Conservation (phyloP, 2,113 vertebrate species). For the Redunca redunca region DNA sequence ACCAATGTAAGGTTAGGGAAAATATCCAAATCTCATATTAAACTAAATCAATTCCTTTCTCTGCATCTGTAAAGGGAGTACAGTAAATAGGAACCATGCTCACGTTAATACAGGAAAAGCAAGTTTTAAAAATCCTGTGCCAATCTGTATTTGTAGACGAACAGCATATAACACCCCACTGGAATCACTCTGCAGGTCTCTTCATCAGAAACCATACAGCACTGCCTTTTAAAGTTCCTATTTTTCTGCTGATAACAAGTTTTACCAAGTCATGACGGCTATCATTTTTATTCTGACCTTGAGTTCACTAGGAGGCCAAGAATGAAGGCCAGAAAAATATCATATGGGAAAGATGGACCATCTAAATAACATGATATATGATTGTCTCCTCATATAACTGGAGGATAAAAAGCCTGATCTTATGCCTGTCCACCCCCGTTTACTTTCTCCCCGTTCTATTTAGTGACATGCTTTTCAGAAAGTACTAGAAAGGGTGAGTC, state of each 20-base stretch:
- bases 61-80: neutral
- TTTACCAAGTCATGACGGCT: neutral
- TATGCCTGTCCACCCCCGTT: neutral
- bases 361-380: neutral
- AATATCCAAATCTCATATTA: neutral
- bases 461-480: neutral
- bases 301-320: neutral
- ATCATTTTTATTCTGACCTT: constrained; percentile 28
- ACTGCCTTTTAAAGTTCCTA: neutral
- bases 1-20: neutral
- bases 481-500: neutral
- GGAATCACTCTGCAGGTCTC: neutral
- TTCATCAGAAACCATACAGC: neutral
- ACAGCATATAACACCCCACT: neutral
- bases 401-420: neutral
- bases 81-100: neutral
- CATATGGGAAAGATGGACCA: neutral
- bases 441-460: neutral
- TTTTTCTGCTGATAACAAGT: neutral
- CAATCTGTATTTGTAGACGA: neutral
- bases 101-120: neutral
- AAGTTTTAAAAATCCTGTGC: neutral
- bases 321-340: constrained; percentile 43
- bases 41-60: constrained; percentile 5
- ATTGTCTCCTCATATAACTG: neutral